Evolutionary conservation across 2,113 vertebrate species (phyloP).

Genomic region (Megaptera novaeangliae): DNA sequence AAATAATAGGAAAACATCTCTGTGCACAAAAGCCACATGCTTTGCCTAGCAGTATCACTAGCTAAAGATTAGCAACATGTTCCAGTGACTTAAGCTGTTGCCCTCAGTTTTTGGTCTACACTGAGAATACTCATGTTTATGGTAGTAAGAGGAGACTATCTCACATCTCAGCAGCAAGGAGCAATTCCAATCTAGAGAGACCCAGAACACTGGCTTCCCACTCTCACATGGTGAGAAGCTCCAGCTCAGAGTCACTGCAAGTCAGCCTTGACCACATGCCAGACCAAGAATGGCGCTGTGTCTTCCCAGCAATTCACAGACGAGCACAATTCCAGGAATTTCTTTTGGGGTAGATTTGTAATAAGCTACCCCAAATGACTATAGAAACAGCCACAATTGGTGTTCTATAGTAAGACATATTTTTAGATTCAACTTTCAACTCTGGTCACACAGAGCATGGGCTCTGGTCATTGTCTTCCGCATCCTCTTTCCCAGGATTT

Average conservation of each 20-base stretch:
- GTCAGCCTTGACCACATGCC: neutral
- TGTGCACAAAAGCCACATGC: neutral
- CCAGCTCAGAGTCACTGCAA: neutral
- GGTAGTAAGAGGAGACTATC: neutral
- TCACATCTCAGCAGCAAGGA: neutral
- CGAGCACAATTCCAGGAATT: conserved; percentile 55
- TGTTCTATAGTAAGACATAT: conserved; percentile 69
- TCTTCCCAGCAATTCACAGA: conserved; percentile 31
- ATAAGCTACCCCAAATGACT: conserved; percentile 25
- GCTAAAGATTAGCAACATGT: too few relatives aligned
- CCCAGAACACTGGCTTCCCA: rapidly evolving
- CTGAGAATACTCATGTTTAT: neutral
- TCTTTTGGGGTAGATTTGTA: conserved; percentile 43
- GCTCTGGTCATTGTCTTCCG: conserved; percentile 66
- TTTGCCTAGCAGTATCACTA: neutral
- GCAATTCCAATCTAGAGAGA: neutral
- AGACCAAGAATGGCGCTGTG: neutral
- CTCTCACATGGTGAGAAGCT: neutral
- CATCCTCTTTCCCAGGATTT: conserved; percentile 47
- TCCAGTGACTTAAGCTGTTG: neutral
- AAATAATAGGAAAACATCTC: neutral
- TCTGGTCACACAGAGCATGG: conserved; percentile 38
- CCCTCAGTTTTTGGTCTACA: neutral
- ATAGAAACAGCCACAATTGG: conserved; percentile 57
- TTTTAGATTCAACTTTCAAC: conserved; percentile 69